Evolutionary conservation across 1,140 invertebrate genomes (phyloP).

Genomic region (Saccostrea cuccullata): DNA sequence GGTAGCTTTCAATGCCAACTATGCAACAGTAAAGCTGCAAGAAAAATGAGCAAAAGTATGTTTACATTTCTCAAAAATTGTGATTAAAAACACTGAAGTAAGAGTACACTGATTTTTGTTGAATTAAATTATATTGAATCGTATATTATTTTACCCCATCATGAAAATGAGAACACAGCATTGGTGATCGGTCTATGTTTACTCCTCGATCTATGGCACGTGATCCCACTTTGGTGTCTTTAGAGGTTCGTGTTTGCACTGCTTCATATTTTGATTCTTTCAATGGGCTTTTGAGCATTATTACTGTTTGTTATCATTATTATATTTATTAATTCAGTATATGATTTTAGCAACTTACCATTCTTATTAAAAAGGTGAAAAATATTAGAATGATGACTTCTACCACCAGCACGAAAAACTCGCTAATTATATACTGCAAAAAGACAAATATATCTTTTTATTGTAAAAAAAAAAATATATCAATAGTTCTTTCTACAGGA

Average conservation of each 20-base stretch:
- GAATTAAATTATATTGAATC: no score
- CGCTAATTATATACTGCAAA: background rate
- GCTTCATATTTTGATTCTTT: background rate
- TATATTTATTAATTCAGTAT: background rate
- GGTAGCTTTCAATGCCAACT: background rate
- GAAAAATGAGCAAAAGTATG: background rate
- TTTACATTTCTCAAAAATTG: background rate
- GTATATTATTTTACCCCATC: no score
- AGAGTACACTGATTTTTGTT: background rate
- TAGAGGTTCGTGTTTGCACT: no score
- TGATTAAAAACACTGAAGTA: background rate
- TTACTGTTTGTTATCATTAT: background rate
- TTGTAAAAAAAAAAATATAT: no score
- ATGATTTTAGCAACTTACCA: background rate
- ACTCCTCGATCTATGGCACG: no score
- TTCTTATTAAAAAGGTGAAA: conserved; percentile 23
- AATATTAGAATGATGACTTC: conserved; percentile 26
- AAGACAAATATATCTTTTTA: background rate
- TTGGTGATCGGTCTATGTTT: no score
- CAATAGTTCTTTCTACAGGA: no score
- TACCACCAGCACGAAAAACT: conserved; percentile 15
- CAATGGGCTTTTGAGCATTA: background rate
- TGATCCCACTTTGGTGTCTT: no score
- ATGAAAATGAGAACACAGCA: no score
- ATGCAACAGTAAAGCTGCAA: conserved; percentile 7